These are phyloP conservation scores for Gastrophryne carolinensis DNA, from an alignment of 2,797 vertebrate species.

Conservation along the genomic window DNA sequence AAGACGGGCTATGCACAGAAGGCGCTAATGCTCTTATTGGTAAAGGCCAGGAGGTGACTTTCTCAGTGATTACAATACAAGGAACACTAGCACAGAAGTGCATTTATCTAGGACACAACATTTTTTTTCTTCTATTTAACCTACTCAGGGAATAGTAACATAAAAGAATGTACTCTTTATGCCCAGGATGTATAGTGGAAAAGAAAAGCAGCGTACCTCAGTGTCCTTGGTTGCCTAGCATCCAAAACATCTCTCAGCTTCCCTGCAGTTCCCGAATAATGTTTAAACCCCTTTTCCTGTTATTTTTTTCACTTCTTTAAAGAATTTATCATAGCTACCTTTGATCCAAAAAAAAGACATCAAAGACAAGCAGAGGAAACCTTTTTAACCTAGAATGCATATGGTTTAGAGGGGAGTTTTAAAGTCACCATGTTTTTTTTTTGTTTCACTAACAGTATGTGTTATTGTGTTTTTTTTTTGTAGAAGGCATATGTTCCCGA, in stretches of 20 bases:
- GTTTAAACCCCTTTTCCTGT: slow-evolving; percentile 20
- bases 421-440: too few relatives aligned
- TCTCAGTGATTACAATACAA: not conserved
- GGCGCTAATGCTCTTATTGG: not conserved
- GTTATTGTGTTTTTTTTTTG: too few relatives aligned
- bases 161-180: slow-evolving; percentile 45
- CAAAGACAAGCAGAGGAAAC: not conserved
- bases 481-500: too few relatives aligned
- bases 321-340: slow-evolving; percentile 10
- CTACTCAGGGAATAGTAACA: slow-evolving; percentile 35
- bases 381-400: not conserved
- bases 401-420: not conserved
- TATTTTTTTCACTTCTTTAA: slow-evolving; percentile 27
- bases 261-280: slow-evolving; percentile 42
- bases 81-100: not conserved
- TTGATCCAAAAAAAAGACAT: not conserved
- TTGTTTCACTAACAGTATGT: too few relatives aligned
- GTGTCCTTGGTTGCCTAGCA: slow-evolving; percentile 52
- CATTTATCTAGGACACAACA: slow-evolving; percentile 31
- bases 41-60: not conserved
- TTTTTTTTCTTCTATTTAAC: slow-evolving; percentile 35
- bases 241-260: slow-evolving; percentile 46
- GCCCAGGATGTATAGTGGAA: slow-evolving; percentile 30
- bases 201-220: slow-evolving; percentile 41
- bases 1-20: too few relatives aligned